Conservation (phyloP, 2,797 vertebrate genomes). For the Labroides dimidiatus region DNA sequence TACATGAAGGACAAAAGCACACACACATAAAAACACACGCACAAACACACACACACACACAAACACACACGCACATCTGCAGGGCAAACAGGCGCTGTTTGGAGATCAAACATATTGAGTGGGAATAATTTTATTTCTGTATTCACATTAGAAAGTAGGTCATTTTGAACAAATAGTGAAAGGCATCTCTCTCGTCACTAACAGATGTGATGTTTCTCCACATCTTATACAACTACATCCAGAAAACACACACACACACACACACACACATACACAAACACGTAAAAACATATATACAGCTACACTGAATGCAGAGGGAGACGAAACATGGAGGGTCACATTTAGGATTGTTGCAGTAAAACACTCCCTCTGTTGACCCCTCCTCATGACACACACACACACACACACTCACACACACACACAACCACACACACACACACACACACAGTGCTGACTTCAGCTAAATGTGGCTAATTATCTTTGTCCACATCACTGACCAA, state of each 20-base stretch:
- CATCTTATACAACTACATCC: neutral
- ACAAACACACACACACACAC: neutral
- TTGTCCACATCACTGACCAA: slow-evolving; percentile 50
- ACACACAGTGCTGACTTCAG: slow-evolving; percentile 69
- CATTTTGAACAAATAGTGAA: slow-evolving; percentile 52
- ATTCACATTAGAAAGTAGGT: slow-evolving; percentile 67
- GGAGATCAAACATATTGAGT: slow-evolving; percentile 53
- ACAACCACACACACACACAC: slow-evolving; percentile 5
- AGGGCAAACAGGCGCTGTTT: slow-evolving; percentile 25
- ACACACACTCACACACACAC: slow-evolving; percentile 42
- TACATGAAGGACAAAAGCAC: neutral
- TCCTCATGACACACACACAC: slow-evolving; percentile 18
- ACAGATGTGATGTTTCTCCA: slow-evolving; percentile 7
- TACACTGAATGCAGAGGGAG: slow-evolving; percentile 5
- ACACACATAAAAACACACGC: neutral
- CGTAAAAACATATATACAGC: neutral
- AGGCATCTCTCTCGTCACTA: slow-evolving; percentile 20
- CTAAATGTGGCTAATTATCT: slow-evolving; percentile 64
- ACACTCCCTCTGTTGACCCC: slow-evolving; percentile 32
- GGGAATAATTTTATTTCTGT: slow-evolving; percentile 42
- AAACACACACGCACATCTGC: slow-evolving; percentile 10
- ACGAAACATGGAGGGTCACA: slow-evolving; percentile 20
- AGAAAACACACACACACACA: slow-evolving; percentile 1
- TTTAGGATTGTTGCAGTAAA: slow-evolving; percentile 27
- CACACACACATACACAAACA: slow-evolving; percentile 6